Evolutionary conservation across 2,113 vertebrate genomes (phyloP).

Genomic region (human): DNA sequence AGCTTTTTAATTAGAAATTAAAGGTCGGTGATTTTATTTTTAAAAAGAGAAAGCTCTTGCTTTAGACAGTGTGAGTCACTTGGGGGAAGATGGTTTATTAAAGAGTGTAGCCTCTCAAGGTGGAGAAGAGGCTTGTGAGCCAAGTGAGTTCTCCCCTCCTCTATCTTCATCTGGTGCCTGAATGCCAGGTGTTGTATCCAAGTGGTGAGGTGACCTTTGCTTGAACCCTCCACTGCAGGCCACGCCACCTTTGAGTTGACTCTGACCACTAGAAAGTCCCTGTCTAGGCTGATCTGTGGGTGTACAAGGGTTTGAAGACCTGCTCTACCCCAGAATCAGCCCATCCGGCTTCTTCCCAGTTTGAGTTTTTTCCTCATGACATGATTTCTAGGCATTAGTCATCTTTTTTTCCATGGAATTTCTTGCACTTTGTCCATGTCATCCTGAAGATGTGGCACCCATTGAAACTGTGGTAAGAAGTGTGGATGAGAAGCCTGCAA

Average conservation of each 20-base stretch:
- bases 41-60: not conserved
- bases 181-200: too few relatives aligned
- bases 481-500: not conserved
- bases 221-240: too few relatives aligned
- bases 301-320: not conserved
- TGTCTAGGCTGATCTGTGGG: not conserved
- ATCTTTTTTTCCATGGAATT: too few relatives aligned
- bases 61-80: not conserved
- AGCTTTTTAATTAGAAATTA: not conserved
- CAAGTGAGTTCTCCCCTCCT: too few relatives aligned
- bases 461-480: too few relatives aligned
- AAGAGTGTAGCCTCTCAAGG: not conserved
- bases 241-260: not conserved
- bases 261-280: not conserved
- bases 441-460: too few relatives aligned
- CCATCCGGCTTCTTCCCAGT: not conserved
- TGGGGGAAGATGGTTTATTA: not conserved
- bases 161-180: not conserved
- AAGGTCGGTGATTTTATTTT: not conserved
- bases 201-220: not conserved
- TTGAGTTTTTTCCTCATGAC: not conserved
- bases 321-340: not conserved
- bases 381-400: not conserved
- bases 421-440: too few relatives aligned
- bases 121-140: not conserved